Percentiles rank a stretch among this genome's conserved stretches.
phyloP scores from a whole-genome alignment of 23 tunicate genomes.

The Halocynthia roretzi region DNA sequence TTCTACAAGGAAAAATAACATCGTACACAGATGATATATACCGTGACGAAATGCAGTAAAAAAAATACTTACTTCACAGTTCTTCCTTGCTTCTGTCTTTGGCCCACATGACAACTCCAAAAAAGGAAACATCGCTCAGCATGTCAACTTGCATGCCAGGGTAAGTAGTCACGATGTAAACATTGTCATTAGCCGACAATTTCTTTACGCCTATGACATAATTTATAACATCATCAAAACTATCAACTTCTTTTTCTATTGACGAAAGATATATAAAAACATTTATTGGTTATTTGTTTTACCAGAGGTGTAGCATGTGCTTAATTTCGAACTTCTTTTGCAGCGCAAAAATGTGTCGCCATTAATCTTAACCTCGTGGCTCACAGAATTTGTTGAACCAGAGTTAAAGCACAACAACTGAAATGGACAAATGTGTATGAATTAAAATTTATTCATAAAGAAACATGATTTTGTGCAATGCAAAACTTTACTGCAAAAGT shows the following conservation, averaged over 20 bases:
- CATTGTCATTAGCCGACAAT: slow-evolving; percentile 41
- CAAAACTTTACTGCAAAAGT: too few relatives aligned
- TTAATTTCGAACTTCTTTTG: slow-evolving; percentile 27
- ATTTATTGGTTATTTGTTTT: not conserved
- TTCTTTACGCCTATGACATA: slow-evolving; percentile 36
- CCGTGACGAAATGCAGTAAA: too few relatives aligned
- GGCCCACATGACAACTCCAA: slow-evolving; percentile 65
- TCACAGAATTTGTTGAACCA: slow-evolving; percentile 22
- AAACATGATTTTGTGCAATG: too few relatives aligned
- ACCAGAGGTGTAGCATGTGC: slow-evolving; percentile 79
- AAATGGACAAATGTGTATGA: not conserved
- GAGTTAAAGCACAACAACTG: slow-evolving; percentile 39
- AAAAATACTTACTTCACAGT: too few relatives aligned
- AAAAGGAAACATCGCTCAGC: slow-evolving; percentile 54
- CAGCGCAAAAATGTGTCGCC: slow-evolving; percentile 69
- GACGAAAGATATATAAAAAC: too few relatives aligned
- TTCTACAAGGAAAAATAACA: too few relatives aligned
- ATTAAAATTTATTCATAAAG: too few relatives aligned
- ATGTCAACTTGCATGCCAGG: slow-evolving; percentile 56
- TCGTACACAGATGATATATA: too few relatives aligned
- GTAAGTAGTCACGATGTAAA: slow-evolving; percentile 43
- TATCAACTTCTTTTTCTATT: too few relatives aligned
- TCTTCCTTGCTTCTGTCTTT: too few relatives aligned
- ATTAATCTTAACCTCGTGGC: slow-evolving; percentile 79
- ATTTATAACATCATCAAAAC: too few relatives aligned